Conservation (phyloP, 2,888 invertebrate genomes). For the Andrena haemorrhoa region DNA sequence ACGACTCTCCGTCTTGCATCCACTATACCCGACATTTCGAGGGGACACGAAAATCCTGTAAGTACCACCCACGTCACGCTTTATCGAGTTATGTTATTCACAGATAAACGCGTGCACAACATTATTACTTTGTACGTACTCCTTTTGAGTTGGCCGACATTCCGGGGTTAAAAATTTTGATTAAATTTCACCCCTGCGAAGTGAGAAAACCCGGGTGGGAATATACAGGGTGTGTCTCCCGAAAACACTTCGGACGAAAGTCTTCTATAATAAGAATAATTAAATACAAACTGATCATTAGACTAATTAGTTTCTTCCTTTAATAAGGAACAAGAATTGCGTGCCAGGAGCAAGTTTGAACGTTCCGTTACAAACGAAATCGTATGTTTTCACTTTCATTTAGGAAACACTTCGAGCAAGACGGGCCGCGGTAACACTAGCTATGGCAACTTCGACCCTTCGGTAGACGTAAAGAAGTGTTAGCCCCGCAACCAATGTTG, state of each 20-base stretch:
- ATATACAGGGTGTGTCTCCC: not conserved
- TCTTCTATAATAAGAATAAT: not conserved
- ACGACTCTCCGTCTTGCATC: constrained; percentile 56
- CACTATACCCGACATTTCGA: constrained; percentile 48
- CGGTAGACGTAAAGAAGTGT: constrained; percentile 72
- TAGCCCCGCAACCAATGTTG: constrained; percentile 73
- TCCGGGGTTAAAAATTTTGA: constrained; percentile 1
- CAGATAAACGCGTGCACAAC: not conserved
- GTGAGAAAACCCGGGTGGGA: not conserved
- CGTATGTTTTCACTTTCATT: constrained; percentile 57
- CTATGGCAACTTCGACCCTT: constrained; percentile 68
- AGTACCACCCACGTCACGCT: constrained; percentile 19
- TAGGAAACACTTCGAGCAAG: constrained; percentile 50
- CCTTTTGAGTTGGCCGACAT: not conserved
- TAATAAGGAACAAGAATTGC: no score
- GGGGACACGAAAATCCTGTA: constrained; percentile 57
- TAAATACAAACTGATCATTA: not conserved
- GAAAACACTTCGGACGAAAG: no score
- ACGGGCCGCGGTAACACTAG: constrained; percentile 49
- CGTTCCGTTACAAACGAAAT: constrained; percentile 13
- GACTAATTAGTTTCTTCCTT: not conserved
- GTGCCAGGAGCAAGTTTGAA: no score
- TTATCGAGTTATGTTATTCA: constrained; percentile 4
- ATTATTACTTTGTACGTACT: constrained; percentile 3
- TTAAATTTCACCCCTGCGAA: not conserved